Percentiles rank a stretch among this genome's conserved stretches.
phyloP scores from a whole-genome alignment of 1,140 invertebrate genomes.

The Brachionus rotundiformis region DNA sequence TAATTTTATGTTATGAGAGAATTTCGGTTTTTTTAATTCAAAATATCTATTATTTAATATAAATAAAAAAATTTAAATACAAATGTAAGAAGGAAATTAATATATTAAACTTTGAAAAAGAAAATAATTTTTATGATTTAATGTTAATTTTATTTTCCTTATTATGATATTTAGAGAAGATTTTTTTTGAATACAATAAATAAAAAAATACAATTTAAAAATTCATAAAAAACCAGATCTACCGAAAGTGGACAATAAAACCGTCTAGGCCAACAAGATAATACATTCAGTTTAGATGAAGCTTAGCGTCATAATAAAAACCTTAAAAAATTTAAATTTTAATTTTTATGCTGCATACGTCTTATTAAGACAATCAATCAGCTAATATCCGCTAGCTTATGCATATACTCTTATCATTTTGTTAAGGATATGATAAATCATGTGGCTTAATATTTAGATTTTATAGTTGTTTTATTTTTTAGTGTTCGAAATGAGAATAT shows the following conservation, averaged over 20 bases:
- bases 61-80: too few relatives aligned
- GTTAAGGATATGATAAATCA: constrained; percentile 13
- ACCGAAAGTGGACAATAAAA: background rate
- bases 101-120: background rate
- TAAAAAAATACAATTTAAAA: background rate
- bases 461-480: background rate
- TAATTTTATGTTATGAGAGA: too few relatives aligned
- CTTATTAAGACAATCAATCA: background rate
- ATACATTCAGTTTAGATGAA: background rate
- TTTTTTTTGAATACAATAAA: background rate
- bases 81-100: too few relatives aligned
- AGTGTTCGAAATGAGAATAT: background rate
- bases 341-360: constrained; percentile 30
- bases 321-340: background rate
- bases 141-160: background rate
- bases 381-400: background rate
- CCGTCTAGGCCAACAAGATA: background rate
- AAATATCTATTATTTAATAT: too few relatives aligned
- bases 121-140: background rate
- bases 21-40: too few relatives aligned
- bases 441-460: background rate
- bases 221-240: background rate
- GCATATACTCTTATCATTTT: constrained; percentile 13
- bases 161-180: background rate
- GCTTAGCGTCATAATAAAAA: background rate